Conservation (phyloP, 2,113 vertebrate species). For the Sisor rabdophorus region DNA sequence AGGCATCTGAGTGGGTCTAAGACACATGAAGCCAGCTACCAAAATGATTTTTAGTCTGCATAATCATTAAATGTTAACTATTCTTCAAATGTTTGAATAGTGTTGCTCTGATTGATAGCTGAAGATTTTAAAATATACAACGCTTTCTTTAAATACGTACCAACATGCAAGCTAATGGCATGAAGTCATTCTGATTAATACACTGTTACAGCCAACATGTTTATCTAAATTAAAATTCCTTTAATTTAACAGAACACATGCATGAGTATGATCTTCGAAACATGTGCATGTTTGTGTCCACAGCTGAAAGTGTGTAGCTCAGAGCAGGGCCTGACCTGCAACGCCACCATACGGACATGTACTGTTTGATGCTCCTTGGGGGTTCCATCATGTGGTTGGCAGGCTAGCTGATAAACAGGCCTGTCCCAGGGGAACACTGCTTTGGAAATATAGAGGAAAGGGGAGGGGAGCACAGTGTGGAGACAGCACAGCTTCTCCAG, state of each 20-base stretch:
- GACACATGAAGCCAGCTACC: constrained; percentile 11
- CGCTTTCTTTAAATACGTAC: not conserved
- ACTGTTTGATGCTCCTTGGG: constrained; percentile 54
- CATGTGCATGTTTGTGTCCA: constrained; percentile 37
- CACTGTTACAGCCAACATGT: not conserved
- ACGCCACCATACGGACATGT: constrained; percentile 53
- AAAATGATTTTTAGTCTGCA: not conserved
- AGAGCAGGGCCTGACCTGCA: constrained; percentile 26
- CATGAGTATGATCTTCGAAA: constrained; percentile 32
- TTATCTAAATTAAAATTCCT: not conserved
- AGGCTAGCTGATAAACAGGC: constrained; percentile 53
- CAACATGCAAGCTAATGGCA: not conserved
- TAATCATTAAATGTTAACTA: not conserved
- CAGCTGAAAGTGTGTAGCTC: constrained; percentile 32
- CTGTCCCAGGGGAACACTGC: constrained; percentile 45
- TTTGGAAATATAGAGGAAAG: constrained; percentile 59
- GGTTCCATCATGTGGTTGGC: constrained; percentile 54
- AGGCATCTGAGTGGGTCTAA: not conserved
- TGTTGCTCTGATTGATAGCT: not conserved
- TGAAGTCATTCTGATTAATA: not conserved
- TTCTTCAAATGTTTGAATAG: not conserved
- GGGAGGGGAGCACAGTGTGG: constrained; percentile 40
- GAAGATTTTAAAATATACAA: not conserved
- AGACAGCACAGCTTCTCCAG: constrained; percentile 64
- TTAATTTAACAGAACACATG: constrained; percentile 6